Conservation (phyloP, 2,888 invertebrate species). For the Mythimna albipuncta region DNA sequence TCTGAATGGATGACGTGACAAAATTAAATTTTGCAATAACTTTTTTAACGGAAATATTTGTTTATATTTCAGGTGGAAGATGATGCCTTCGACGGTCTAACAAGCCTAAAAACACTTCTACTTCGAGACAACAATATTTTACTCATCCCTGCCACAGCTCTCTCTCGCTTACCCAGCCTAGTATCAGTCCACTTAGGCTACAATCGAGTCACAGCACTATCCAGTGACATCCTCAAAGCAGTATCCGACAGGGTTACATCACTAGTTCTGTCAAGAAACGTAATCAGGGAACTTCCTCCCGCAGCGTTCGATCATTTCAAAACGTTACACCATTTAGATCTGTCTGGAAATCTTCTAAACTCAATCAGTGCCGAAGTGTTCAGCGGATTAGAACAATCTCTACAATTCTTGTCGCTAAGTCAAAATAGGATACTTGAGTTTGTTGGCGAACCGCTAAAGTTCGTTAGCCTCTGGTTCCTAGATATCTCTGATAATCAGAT, state of each 20-base stretch:
- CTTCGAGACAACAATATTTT: slow-evolving; percentile 97
- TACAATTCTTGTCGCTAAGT: slow-evolving; percentile 93
- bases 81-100: slow-evolving; percentile 96
- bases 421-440: slow-evolving; percentile 94
- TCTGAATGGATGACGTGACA: background rate
- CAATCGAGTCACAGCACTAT: slow-evolving; percentile 96
- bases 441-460: slow-evolving; percentile 91
- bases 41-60: background rate
- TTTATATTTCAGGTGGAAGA: slow-evolving; percentile 93
- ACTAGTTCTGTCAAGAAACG: slow-evolving; percentile 95
- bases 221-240: slow-evolving; percentile 94
- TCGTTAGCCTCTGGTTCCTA: slow-evolving; percentile 92
- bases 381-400: slow-evolving; percentile 93
- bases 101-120: slow-evolving; percentile 94
- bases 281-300: slow-evolving; percentile 96
- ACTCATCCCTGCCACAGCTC: slow-evolving; percentile 95
- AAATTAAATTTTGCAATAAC: background rate
- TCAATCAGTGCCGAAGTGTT: slow-evolving; percentile 94
- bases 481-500: slow-evolving; percentile 95
- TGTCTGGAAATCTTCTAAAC: slow-evolving; percentile 95
- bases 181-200: slow-evolving; percentile 95
- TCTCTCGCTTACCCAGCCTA: slow-evolving; percentile 94
- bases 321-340: slow-evolving; percentile 93
- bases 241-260: slow-evolving; percentile 93
- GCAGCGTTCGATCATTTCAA: slow-evolving; percentile 95